phyloP scores from a whole-genome alignment of 2,797 vertebrate species.

The Anguilla obscura region DNA sequence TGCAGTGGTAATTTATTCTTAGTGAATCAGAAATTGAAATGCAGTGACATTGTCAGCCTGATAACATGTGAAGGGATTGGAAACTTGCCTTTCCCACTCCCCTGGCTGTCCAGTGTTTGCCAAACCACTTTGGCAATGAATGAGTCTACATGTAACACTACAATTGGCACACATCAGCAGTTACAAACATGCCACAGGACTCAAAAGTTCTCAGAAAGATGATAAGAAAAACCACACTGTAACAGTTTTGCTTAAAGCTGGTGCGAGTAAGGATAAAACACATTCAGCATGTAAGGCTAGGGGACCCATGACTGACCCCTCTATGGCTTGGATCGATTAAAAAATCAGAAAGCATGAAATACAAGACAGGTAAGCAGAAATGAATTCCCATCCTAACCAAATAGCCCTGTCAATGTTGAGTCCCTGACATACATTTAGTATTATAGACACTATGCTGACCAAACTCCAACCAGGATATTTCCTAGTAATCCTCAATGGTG shows the following conservation, averaged over 20 bases:
- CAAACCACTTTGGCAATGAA: constrained; percentile 25
- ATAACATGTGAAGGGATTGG: not conserved
- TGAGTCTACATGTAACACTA: constrained; percentile 15
- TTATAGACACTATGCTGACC: not conserved
- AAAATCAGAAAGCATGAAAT: not conserved
- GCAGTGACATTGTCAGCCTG: constrained; percentile 14
- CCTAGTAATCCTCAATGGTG: not conserved
- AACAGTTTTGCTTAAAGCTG: not conserved
- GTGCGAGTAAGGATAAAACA: not conserved
- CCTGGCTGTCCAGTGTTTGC: not conserved
- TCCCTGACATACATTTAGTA: not conserved
- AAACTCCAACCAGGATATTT: not conserved
- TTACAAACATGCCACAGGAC: not conserved
- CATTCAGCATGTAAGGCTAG: constrained; percentile 8
- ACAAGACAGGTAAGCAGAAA: not conserved
- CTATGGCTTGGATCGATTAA: constrained; percentile 17
- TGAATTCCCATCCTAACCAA: not conserved
- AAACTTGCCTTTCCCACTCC: not conserved
- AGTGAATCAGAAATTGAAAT: not conserved
- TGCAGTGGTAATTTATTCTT: not conserved
- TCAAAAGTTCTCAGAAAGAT: not conserved
- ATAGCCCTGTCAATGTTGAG: not conserved
- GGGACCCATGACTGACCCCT: constrained; percentile 22
- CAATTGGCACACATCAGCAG: constrained; percentile 11
- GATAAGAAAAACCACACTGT: not conserved